phyloP scores from a whole-genome alignment of 2,888 invertebrate species.

The Shargacucullia verbasci region DNA sequence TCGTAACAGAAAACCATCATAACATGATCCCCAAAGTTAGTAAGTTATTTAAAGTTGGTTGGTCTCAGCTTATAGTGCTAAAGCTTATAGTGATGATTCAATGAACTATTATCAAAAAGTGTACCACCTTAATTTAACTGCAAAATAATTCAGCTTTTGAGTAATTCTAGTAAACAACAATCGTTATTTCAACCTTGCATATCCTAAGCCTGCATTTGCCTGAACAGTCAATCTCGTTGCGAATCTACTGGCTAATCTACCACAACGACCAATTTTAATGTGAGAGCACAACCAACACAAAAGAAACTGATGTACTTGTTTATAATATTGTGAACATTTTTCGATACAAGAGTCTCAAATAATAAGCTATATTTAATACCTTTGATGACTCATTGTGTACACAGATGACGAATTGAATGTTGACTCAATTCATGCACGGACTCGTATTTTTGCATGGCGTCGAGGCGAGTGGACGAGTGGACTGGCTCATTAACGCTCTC shows the following conservation, averaged over 20 bases:
- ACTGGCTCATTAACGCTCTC: constrained; percentile 61
- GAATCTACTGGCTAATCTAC: no score
- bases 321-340: no score
- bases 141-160: not conserved
- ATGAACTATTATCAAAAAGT: constrained; percentile 23
- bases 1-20: constrained; percentile 4
- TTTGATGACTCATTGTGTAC: constrained; percentile 30
- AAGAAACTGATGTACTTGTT: no score
- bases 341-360: no score
- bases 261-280: no score
- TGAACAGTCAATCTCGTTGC: no score
- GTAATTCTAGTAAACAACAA: no score
- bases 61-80: constrained; percentile 22
- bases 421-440: constrained; percentile 14
- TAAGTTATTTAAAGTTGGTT: not conserved
- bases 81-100: constrained; percentile 26
- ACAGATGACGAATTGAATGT: constrained; percentile 33
- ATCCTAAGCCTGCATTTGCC: no score
- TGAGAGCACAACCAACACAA: no score
- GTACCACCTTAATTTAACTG: no score
- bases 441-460: constrained; percentile 38
- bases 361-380: not conserved
- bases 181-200: no score
- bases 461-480: constrained; percentile 13
- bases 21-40: constrained; percentile 4